Evolutionary conservation across 2,888 invertebrate species (phyloP).

Genomic region (Eretmocerus hayati): DNA sequence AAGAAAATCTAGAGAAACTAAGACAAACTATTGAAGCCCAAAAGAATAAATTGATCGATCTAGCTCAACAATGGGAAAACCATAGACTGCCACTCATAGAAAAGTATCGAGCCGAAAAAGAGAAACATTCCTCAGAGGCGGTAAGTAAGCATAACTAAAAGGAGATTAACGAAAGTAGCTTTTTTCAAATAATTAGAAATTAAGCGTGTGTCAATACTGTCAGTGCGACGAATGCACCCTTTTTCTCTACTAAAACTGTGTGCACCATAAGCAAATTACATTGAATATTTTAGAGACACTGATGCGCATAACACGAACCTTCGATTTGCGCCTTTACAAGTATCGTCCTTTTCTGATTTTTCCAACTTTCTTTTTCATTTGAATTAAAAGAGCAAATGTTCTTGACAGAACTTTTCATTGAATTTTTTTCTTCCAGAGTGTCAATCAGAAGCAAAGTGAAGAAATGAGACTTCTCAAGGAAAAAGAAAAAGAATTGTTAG

Average conservation of each 20-base stretch:
- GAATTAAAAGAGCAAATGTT: neutral
- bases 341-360: neutral
- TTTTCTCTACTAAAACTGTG: too few relatives aligned
- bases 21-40: slow-evolving; percentile 55
- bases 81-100: slow-evolving; percentile 61
- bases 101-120: slow-evolving; percentile 50
- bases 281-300: too few relatives aligned
- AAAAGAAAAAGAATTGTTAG: slow-evolving; percentile 57
- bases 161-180: neutral
- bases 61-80: slow-evolving; percentile 68
- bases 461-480: slow-evolving; percentile 50
- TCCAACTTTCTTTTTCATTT: neutral
- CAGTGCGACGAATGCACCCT: too few relatives aligned
- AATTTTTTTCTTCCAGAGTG: slow-evolving; percentile 43
- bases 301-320: neutral
- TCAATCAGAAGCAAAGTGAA: slow-evolving; percentile 51
- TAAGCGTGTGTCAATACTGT: too few relatives aligned
- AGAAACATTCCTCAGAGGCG: slow-evolving; percentile 45
- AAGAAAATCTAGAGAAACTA: slow-evolving; percentile 55
- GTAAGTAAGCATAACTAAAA: too few relatives aligned
- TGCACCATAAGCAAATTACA: too few relatives aligned
- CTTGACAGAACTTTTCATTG: neutral
- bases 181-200: neutral
- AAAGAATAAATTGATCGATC: slow-evolving; percentile 55
- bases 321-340: neutral